Evolutionary conservation across 2,113 vertebrate genomes (phyloP).

Genomic region (Alectura lathami): DNA sequence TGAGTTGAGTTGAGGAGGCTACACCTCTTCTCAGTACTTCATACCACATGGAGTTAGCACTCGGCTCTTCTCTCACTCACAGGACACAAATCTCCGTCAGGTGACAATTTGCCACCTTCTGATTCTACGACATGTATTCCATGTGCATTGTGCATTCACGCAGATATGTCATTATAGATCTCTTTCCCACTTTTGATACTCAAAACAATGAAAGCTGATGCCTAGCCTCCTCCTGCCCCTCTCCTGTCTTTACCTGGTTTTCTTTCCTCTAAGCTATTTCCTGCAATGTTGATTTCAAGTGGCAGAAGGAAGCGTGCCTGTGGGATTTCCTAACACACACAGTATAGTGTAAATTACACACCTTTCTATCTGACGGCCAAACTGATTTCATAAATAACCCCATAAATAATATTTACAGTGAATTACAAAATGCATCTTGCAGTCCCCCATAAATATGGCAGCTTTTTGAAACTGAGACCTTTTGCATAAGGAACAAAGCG

Average conservation of each 20-base stretch:
- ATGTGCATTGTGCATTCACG: background rate
- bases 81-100: background rate
- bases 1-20: background rate
- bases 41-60: background rate
- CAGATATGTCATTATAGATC: background rate
- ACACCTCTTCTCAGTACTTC: background rate
- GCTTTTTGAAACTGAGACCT: background rate
- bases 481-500: background rate
- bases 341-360: background rate
- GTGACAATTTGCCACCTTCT: background rate
- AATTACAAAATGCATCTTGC: conserved; percentile 29
- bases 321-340: conserved; percentile 8
- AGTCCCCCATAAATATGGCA: background rate
- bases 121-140: fast-evolving
- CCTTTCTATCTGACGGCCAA: background rate
- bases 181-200: background rate
- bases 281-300: conserved; percentile 9
- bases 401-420: conserved; percentile 14
- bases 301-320: background rate
- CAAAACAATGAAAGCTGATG: background rate
- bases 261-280: conserved; percentile 2
- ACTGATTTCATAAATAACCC: background rate
- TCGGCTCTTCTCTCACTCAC: background rate
- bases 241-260: background rate
- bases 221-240: background rate